These are phyloP conservation scores for Drosophila gaucha DNA, from an alignment of 2,888 invertebrate genomes.

Conservation along the genomic window DNA sequence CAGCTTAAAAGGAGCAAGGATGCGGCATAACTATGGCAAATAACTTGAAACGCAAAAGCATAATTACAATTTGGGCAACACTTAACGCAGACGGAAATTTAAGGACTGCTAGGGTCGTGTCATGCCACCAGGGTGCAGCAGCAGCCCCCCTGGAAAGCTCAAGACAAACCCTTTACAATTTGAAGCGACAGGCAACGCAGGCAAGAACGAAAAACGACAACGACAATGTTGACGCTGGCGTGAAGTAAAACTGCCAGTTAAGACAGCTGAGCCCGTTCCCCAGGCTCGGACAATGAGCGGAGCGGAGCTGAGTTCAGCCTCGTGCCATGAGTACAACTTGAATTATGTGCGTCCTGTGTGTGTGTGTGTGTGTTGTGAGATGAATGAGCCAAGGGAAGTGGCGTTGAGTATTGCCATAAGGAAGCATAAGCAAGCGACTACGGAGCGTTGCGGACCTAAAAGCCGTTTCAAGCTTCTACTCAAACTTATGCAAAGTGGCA, in stretches of 20 bases:
- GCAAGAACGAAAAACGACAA: conserved; percentile 21
- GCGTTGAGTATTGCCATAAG: conserved; percentile 76
- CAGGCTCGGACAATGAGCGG: conserved; percentile 27
- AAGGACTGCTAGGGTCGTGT: conserved; percentile 39
- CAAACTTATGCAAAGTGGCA: conserved; percentile 71
- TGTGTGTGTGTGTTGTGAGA: conserved; percentile 55
- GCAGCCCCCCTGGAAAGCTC: conserved; percentile 9
- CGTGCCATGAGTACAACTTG: conserved; percentile 71
- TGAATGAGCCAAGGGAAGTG: conserved; percentile 74
- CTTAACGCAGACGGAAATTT: conserved; percentile 64
- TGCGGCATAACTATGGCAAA: conserved; percentile 58
- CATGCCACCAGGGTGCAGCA: conserved; percentile 27
- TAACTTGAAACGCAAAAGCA: conserved; percentile 68
- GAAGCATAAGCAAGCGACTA: conserved; percentile 59
- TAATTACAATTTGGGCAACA: conserved; percentile 78
- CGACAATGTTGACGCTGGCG: conserved; percentile 47
- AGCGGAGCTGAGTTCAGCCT: conserved; percentile 37
- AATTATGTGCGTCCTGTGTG: conserved; percentile 70
- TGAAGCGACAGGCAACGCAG: conserved; percentile 43
- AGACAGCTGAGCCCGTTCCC: conserved; percentile 68
- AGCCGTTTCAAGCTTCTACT: conserved; percentile 34
- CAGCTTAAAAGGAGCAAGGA: conserved; percentile 33
- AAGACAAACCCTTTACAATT: conserved; percentile 49
- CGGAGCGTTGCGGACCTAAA: conserved; percentile 52
- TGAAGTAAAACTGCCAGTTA: conserved; percentile 73